Evolutionary conservation across 2,113 vertebrate genomes (phyloP).

Genomic region (Eurystomus gularis): DNA sequence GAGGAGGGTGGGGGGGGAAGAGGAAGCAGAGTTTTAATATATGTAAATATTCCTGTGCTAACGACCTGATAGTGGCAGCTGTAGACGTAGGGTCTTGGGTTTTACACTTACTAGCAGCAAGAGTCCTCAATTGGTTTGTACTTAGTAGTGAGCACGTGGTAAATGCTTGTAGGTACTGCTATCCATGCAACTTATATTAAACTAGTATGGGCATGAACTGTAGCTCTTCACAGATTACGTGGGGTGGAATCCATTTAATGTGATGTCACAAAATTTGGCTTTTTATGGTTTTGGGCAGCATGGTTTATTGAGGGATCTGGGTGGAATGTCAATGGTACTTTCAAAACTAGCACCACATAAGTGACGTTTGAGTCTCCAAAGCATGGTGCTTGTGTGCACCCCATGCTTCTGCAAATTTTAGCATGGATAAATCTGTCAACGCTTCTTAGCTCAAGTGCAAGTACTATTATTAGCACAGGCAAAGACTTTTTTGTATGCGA

Average conservation of each 20-base stretch:
- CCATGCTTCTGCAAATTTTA: neutral
- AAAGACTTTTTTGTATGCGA: neutral
- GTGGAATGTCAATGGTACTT: neutral
- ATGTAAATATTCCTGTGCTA: neutral
- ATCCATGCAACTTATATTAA: accelerated
- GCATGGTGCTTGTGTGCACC: neutral
- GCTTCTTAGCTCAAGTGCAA: neutral
- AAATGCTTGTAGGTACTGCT: neutral
- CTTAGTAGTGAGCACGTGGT: neutral
- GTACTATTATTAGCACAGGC: neutral
- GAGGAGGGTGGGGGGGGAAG: no score
- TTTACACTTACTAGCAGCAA: neutral
- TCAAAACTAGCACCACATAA: neutral
- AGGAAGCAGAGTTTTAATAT: neutral
- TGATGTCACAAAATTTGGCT: neutral
- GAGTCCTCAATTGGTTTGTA: neutral
- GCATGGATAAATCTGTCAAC: neutral
- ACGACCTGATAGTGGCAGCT: neutral
- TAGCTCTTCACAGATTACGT: neutral
- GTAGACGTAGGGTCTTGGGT: neutral
- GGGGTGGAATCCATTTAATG: neutral
- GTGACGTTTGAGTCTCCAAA: neutral
- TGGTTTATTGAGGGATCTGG: neutral
- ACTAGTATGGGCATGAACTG: neutral
- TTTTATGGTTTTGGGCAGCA: neutral